These are phyloP conservation scores for Scopus umbretta DNA, from an alignment of 2,113 vertebrate genomes.

Conservation along the genomic window DNA sequence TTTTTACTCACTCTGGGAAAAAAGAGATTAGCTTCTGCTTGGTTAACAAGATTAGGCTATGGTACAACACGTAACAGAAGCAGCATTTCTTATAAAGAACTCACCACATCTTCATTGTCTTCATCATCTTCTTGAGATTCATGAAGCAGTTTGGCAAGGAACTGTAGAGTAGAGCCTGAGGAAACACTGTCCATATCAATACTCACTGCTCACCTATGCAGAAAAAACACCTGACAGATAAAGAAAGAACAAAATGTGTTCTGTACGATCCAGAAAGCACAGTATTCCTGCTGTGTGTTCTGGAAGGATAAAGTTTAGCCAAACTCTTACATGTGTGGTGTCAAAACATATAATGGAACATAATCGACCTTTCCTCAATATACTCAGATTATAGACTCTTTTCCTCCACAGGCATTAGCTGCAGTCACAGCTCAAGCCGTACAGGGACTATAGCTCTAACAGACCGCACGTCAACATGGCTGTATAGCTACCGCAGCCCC, in stretches of 20 bases:
- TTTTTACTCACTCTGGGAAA: background rate
- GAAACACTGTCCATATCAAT: slow-evolving; percentile 60
- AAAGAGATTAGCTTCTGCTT: background rate
- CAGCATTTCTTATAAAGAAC: background rate
- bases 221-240: background rate
- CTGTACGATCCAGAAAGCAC: background rate
- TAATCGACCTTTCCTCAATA: no score
- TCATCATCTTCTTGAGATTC: slow-evolving; percentile 41
- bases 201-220: background rate
- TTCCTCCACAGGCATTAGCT: accelerated
- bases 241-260: background rate
- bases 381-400: accelerated
- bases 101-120: slow-evolving; percentile 17
- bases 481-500: background rate
- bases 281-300: background rate
- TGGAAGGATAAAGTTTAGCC: background rate
- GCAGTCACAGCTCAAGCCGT: no score
- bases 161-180: slow-evolving; percentile 66
- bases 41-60: background rate
- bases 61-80: background rate
- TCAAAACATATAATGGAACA: accelerated
- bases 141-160: slow-evolving; percentile 76
- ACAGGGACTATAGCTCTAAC: accelerated
- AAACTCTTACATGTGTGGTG: accelerated
- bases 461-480: accelerated